These are phyloP conservation scores for Paradoxurus hermaphroditus DNA, from an alignment of 2,113 vertebrate genomes.

Conservation along the genomic window DNA sequence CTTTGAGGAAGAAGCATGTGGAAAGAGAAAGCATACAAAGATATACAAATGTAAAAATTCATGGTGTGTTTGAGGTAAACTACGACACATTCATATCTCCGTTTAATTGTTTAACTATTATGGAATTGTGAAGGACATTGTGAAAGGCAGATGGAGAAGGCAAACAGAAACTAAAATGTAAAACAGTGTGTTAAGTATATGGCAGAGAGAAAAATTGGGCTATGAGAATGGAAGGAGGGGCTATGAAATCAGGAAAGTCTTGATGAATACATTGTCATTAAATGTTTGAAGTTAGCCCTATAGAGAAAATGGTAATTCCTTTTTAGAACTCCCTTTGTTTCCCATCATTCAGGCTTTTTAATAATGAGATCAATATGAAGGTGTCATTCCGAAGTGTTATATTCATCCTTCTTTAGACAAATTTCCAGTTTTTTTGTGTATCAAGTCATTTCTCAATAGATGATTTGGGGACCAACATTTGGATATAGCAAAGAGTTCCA, in stretches of 20 bases:
- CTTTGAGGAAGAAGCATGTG: neutral
- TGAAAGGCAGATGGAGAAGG: neutral
- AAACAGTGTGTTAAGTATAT: neutral
- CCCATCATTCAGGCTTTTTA: neutral
- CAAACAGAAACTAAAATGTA: neutral
- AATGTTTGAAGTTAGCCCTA: neutral
- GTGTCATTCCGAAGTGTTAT: constrained; percentile 20
- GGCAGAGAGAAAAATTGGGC: neutral
- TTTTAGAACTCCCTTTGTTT: neutral
- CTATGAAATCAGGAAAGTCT: neutral
- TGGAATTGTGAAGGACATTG: neutral
- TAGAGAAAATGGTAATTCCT: neutral
- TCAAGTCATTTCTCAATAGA: neutral
- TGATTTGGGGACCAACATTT: neutral
- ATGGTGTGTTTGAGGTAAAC: neutral
- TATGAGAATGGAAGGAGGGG: neutral
- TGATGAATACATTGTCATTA: neutral
- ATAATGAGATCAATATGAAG: neutral
- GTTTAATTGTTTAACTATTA: neutral
- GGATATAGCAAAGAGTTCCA: neutral
- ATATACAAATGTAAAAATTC: neutral
- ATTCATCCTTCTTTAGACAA: constrained; percentile 50
- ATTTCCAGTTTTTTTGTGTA: neutral
- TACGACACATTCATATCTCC: neutral
- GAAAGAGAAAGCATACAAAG: neutral